Evolutionary conservation across 1,140 invertebrate genomes (phyloP).

Genomic region (Habropoda laboriosa): DNA sequence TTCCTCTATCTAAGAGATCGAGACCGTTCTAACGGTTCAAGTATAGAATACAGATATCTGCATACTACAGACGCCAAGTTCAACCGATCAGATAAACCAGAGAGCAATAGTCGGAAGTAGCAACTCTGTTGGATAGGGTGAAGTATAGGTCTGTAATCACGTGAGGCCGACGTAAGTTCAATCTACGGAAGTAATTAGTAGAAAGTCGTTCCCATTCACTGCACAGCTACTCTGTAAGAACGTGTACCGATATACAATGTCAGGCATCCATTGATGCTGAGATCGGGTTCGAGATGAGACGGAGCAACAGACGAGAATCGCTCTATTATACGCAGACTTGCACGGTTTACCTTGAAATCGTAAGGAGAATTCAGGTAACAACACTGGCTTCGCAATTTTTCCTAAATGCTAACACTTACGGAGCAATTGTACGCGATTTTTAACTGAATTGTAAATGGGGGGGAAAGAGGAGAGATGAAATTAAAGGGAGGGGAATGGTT

Average conservation of each 20-base stretch:
- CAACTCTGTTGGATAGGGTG: constrained; percentile 21
- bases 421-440: background rate
- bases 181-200: constrained; percentile 63
- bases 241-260: background rate
- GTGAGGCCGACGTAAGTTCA: constrained; percentile 36
- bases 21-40: background rate
- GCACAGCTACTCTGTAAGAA: background rate
- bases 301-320: background rate
- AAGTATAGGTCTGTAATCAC: constrained; percentile 30
- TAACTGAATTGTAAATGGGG: too few relatives aligned
- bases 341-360: background rate
- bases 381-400: too few relatives aligned
- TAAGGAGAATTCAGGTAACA: background rate
- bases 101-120: constrained; percentile 26
- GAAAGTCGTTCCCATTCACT: constrained; percentile 61
- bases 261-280: constrained; percentile 7
- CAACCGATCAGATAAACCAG: constrained; percentile 25
- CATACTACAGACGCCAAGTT: background rate
- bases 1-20: background rate
- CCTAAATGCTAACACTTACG: too few relatives aligned
- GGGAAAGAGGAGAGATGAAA: background rate
- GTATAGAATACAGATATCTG: background rate
- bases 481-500: too few relatives aligned
- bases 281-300: constrained; percentile 1
- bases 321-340: background rate